phyloP scores from a whole-genome alignment of 92 coral and sea anemone species.

The Galaxea fascicularis region DNA sequence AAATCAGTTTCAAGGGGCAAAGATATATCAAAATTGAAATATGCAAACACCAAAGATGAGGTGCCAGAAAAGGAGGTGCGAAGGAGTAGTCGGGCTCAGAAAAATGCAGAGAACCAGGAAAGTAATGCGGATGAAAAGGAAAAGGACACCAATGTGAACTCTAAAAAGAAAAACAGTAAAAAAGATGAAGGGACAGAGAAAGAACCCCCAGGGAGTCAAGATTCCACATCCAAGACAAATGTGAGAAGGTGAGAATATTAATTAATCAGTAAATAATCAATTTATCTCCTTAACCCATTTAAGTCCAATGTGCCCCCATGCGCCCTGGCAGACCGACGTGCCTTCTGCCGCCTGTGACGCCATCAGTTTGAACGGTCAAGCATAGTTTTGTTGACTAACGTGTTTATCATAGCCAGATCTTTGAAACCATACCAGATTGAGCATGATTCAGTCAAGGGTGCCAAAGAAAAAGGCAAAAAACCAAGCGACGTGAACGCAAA shows the following conservation, averaged over 20 bases:
- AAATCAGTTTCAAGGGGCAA: conserved; percentile 48
- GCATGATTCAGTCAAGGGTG: no score
- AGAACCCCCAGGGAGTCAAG: conserved; percentile 26
- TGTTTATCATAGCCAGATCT: no score
- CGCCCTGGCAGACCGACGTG: no score
- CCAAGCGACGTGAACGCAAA: no score
- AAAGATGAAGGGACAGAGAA: conserved; percentile 22
- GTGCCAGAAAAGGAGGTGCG: conserved; percentile 53
- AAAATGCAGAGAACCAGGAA: conserved; percentile 25
- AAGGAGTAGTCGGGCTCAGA: conserved; percentile 54
- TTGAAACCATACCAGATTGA: no score
- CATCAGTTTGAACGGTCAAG: no score
- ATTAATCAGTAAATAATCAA: neutral
- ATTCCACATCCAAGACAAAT: conserved; percentile 32
- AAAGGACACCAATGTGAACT: conserved; percentile 1
- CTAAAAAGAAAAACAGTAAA: conserved; percentile 31
- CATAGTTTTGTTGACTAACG: no score
- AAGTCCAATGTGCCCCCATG: no score
- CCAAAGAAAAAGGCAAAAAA: no score
- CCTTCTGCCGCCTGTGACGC: no score
- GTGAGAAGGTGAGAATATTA: conserved; percentile 64
- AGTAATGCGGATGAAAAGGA: conserved; percentile 11
- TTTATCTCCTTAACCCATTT: no score
- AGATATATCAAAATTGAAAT: conserved; percentile 44
- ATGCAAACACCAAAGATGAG: conserved; percentile 37